These are phyloP conservation scores for Syngnathoides biaculeatus DNA, from an alignment of 2,113 vertebrate species.

Conservation along the genomic window DNA sequence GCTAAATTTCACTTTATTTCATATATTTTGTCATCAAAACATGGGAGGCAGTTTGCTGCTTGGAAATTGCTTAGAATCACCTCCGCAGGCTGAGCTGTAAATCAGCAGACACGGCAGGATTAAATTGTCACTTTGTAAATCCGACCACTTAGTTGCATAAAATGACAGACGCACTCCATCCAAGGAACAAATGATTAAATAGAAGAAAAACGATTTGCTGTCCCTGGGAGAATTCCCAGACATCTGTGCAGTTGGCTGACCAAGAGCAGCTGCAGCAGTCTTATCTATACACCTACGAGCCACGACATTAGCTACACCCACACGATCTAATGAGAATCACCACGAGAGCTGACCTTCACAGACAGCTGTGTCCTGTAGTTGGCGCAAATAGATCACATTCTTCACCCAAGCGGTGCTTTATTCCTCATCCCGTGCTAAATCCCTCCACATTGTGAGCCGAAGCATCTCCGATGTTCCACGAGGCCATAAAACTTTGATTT, in stretches of 20 bases:
- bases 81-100: not conserved
- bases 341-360: not conserved
- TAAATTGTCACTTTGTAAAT: constrained; percentile 11
- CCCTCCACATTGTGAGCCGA: not conserved
- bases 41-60: not conserved
- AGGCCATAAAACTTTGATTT: constrained; percentile 27
- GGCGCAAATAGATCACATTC: not conserved
- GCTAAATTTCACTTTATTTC: not conserved
- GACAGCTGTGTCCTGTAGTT: not conserved
- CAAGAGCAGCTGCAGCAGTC: not conserved
- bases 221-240: not conserved
- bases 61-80: not conserved
- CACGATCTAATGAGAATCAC: not conserved
- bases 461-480: constrained; percentile 13
- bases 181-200: constrained; percentile 3
- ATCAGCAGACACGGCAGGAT: not conserved
- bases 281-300: not conserved
- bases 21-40: not conserved
- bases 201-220: not conserved
- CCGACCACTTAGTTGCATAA: constrained; percentile 9
- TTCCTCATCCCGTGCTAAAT: not conserved
- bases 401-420: not conserved
- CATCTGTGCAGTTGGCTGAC: not conserved
- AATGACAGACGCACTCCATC: not conserved
- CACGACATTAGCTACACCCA: not conserved